Percentiles rank a stretch among this genome's conserved stretches.
Conservation (phyloP, 2,113 vertebrate species). For the Uria aalge region DNA sequence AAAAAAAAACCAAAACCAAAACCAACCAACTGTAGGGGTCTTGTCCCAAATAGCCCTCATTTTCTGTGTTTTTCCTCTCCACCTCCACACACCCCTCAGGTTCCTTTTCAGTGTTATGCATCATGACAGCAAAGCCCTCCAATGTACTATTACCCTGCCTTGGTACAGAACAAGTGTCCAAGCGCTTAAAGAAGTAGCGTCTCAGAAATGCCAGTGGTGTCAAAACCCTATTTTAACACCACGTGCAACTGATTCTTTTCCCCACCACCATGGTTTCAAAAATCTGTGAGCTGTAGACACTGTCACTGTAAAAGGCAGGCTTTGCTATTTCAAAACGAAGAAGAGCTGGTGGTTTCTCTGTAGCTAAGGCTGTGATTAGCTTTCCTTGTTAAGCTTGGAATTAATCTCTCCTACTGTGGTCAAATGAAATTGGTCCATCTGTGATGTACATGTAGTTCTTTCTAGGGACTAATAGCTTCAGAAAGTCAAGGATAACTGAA, state of each 20-base stretch:
- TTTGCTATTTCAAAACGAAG: background rate
- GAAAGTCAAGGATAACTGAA: background rate
- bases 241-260: background rate
- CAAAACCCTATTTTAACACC: background rate
- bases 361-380: background rate
- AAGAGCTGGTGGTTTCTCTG: background rate
- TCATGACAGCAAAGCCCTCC: background rate
- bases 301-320: background rate
- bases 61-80: background rate
- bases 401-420: background rate
- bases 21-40: background rate
- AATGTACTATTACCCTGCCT: background rate
- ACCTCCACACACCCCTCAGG: background rate
- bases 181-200: background rate
- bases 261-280: background rate
- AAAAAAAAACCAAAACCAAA: background rate
- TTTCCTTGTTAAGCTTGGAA: background rate
- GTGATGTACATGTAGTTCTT: background rate
- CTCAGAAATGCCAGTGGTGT: background rate
- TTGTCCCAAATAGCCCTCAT: background rate
- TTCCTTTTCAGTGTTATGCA: background rate
- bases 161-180: background rate
- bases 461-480: background rate
- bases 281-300: background rate
- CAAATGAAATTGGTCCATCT: background rate